These are phyloP conservation scores for Botia kubotai DNA, from an alignment of 2,797 vertebrate genomes.

Conservation along the genomic window DNA sequence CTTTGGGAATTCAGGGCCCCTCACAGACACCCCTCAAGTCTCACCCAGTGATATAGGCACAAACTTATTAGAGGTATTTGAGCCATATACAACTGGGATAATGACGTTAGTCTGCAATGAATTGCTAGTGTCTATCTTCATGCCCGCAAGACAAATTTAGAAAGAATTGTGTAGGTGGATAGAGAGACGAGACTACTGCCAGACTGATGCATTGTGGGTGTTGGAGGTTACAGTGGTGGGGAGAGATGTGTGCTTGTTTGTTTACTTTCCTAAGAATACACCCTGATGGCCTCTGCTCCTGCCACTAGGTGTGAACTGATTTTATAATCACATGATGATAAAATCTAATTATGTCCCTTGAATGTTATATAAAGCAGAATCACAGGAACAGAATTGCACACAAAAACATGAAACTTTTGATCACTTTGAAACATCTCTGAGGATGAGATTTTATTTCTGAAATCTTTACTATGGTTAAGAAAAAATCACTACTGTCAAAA, in stretches of 20 bases:
- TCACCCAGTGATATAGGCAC: constrained; percentile 37
- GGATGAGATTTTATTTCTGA: constrained; percentile 14
- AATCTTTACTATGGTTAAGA: constrained; percentile 17
- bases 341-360: constrained; percentile 37
- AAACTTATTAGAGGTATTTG: constrained; percentile 50
- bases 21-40: constrained; percentile 41
- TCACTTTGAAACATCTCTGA: constrained; percentile 33
- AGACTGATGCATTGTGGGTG: constrained; percentile 24
- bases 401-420: constrained; percentile 14
- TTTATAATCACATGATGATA: constrained; percentile 17
- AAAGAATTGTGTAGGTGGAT: constrained; percentile 32
- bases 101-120: constrained; percentile 48
- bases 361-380: constrained; percentile 29
- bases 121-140: constrained; percentile 36
- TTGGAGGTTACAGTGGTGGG: constrained; percentile 10
- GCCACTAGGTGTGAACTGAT: not conserved
- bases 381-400: constrained; percentile 1
- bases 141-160: constrained; percentile 45
- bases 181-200: constrained; percentile 15
- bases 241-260: constrained; percentile 28
- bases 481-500: constrained; percentile 5
- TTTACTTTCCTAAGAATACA: constrained; percentile 47
- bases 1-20: constrained; percentile 39
- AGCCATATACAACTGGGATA: constrained; percentile 48
- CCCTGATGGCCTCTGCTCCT: constrained; percentile 11